Evolutionary conservation across 2,113 vertebrate species (phyloP), one percentile per base, ranked within the genome.

Genomic region (Odocoileus virginianus): DNA sequence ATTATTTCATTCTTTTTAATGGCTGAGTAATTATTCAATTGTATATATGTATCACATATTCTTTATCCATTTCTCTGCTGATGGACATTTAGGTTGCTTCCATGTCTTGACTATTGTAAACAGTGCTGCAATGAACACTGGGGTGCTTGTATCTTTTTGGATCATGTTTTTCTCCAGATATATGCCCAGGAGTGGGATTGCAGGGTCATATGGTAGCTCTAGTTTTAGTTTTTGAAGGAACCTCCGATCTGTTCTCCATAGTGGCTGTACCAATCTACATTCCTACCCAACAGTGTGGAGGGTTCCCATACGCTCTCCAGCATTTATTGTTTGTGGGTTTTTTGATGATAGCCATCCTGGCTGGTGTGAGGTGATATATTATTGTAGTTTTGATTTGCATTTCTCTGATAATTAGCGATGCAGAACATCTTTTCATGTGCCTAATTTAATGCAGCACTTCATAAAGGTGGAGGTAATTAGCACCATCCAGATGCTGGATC

Each of bases 381-480:
- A 23, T 40, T 74, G 36, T 40, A 74, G 67, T 25, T 74, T 74
- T 74, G 36, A 40, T 40, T 74, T 74, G 67, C 21, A 25, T 74
- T 74, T 40, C n/a, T 40, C 67, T 40, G 67, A 74, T 25, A 74
- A 40, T 74, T 40, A 40, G 67, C 0, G 2, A 74, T 25, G 67
- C 67, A 74, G n/a, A 74, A 74, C 21, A 13, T 40, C 36, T 74
- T 74, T 74, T 74, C 67, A 74, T 25, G n/a, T 74, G 67, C 67
- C 67, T 74, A 40, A 23, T 40, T 74, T 74, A 97, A 97, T 79
- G 94, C 89, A 60, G 88, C 89, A 95, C 92, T 97, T 98, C 87
- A 92, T 97, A 97, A 90, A 96, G 14, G 54, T n/a, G 74, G 84
- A 88, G 92, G 81, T 91, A 96, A 96, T 96, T 95, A 98, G 92